A percentile compares a stretch with the other conserved stretches of the same genome.
phyloP scores from a whole-genome alignment of 2,888 invertebrate species.

The Allacma fusca region DNA sequence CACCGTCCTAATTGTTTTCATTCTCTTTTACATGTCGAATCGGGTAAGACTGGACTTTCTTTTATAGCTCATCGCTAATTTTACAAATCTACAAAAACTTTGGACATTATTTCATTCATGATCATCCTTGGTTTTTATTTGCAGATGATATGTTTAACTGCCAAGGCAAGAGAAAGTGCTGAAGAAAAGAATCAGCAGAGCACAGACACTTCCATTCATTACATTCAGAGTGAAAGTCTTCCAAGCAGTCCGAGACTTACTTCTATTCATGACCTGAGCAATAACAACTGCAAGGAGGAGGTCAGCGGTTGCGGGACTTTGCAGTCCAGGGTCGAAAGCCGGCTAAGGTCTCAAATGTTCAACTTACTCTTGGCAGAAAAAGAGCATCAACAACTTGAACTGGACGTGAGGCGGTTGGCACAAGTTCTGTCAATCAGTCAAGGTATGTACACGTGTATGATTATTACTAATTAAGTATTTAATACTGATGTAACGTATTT shows the following conservation, averaged over 20 bases:
- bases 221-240: not conserved
- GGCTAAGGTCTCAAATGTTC: slow-evolving; percentile 23
- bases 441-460: no score
- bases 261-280: not conserved
- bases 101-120: not conserved
- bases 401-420: slow-evolving; percentile 47
- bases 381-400: slow-evolving; percentile 38
- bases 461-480: not conserved
- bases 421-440: slow-evolving; percentile 45
- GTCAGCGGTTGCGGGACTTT: no score
- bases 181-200: slow-evolving; percentile 1
- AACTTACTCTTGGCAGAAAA: slow-evolving; percentile 26
- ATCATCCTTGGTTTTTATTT: not conserved
- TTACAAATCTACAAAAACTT: not conserved
- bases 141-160: no score
- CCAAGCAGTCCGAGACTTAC: not conserved
- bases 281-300: slow-evolving; percentile 8
- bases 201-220: not conserved
- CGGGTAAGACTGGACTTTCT: slow-evolving; percentile 48
- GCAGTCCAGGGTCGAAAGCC: slow-evolving; percentile 10
- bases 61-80: no score
- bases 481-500: not conserved
- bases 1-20: slow-evolving; percentile 51
- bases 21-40: slow-evolving; percentile 55
- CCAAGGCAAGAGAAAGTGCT: no score